Conservation (phyloP, 2,888 invertebrate species). For the Ariolimax columbianus region DNA sequence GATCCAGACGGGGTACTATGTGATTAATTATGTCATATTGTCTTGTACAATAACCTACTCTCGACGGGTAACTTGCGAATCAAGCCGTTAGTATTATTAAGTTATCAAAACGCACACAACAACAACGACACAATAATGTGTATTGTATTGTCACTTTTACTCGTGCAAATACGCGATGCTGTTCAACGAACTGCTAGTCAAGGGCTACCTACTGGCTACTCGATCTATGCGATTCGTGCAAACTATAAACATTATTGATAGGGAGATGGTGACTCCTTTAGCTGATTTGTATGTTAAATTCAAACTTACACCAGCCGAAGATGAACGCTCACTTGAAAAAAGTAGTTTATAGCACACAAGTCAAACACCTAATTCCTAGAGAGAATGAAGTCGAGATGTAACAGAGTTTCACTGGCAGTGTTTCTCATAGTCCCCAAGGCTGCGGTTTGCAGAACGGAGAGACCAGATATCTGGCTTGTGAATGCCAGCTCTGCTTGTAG, state of each 20-base stretch:
- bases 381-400: background rate
- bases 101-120: no score
- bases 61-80: no score
- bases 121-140: no score
- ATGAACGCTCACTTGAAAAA: background rate
- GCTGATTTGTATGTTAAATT: background rate
- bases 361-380: background rate
- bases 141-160: no score
- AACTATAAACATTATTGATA: background rate
- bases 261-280: background rate
- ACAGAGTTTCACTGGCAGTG: background rate
- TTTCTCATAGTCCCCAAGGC: slow-evolving; percentile 19
- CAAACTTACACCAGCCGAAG: background rate
- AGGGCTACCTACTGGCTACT: no score
- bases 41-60: no score
- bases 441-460: slow-evolving; percentile 5
- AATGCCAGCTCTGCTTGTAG: background rate
- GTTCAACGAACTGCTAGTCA: no score
- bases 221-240: background rate
- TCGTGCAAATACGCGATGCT: no score
- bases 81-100: no score
- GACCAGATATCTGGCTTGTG: slow-evolving; percentile 23
- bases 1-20: no score
- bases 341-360: background rate
- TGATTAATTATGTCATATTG: no score